These are phyloP conservation scores for Cuniculus paca DNA, from an alignment of 2,797 vertebrate genomes.

Conservation along the genomic window DNA sequence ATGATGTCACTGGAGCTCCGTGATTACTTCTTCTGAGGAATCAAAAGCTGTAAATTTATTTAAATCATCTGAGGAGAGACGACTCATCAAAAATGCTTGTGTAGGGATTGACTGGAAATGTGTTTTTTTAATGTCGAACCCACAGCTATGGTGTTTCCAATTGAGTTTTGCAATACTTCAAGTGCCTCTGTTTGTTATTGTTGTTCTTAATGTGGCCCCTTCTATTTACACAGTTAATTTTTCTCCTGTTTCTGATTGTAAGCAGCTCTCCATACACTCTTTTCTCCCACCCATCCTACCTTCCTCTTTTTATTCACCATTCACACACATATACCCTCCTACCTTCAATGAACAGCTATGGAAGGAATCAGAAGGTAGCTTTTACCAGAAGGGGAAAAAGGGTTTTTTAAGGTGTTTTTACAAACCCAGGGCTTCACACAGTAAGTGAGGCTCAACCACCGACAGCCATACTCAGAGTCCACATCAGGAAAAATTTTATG, in stretches of 20 bases:
- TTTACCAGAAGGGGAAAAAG: not conserved
- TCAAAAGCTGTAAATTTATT: constrained; percentile 26
- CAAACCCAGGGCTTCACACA: not conserved
- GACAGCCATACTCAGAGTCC: not conserved
- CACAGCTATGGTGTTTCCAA: not conserved
- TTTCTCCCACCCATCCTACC: not conserved
- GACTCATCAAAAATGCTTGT: not conserved
- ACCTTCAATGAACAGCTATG: not conserved
- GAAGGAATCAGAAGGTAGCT: not conserved
- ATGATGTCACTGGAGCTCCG: not conserved
- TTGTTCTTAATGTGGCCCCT: not conserved
- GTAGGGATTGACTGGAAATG: not conserved
- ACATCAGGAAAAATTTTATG: not conserved
- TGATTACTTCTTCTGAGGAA: not conserved
- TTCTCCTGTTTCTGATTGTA: constrained; percentile 7
- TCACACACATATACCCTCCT: not conserved
- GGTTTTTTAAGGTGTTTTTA: not conserved
- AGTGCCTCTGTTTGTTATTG: not conserved
- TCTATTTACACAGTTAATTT: not conserved
- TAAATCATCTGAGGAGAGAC: not conserved
- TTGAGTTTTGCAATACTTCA: not conserved
- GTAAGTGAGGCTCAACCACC: not conserved
- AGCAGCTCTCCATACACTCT: not conserved
- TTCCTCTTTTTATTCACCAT: not conserved
- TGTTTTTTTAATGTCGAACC: not conserved